Percentiles rank a stretch among this genome's conserved stretches.
These are phyloP conservation scores for Dynastes tityus DNA, from an alignment of 2,888 invertebrate genomes.

Conservation along the genomic window DNA sequence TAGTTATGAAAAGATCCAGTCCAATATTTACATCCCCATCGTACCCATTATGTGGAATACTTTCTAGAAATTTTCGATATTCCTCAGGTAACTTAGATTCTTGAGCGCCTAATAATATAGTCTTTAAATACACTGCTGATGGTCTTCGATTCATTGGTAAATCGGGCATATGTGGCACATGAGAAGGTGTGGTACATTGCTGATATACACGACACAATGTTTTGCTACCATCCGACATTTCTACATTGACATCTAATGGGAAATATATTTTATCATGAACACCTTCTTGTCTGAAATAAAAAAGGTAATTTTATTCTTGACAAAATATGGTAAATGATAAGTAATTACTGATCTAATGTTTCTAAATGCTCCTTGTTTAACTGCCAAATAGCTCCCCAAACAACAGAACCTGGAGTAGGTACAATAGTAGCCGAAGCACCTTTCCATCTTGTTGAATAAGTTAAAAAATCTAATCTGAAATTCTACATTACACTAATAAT, in stretches of 20 bases:
- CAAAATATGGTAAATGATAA: not conserved
- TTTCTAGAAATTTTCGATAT: conserved; percentile 80
- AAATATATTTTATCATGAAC: conserved; percentile 81
- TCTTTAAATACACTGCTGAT: conserved; percentile 83
- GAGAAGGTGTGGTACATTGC: conserved; percentile 76
- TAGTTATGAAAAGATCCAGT: conserved; percentile 49
- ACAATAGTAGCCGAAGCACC: conserved; percentile 89
- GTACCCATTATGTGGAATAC: conserved; percentile 84
- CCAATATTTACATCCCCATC: conserved; percentile 71
- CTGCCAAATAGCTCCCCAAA: conserved; percentile 89
- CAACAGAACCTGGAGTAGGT: conserved; percentile 72
- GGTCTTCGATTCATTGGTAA: conserved; percentile 80
- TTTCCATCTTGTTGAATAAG: conserved; percentile 80
- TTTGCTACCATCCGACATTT: conserved; percentile 71
- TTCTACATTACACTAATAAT: conserved; percentile 64
- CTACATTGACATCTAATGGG: conserved; percentile 76
- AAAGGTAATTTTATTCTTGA: not conserved
- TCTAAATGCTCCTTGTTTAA: conserved; percentile 76
- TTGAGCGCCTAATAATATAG: conserved; percentile 82
- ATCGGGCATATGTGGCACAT: conserved; percentile 66
- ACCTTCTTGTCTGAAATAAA: conserved; percentile 77
- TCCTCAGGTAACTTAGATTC: conserved; percentile 82
- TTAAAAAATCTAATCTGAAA: conserved; percentile 81
- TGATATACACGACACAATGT: conserved; percentile 82
- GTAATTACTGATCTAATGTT: conserved; percentile 74